A percentile compares a stretch with the other conserved stretches of the same genome.
Conservation (phyloP, 2,113 vertebrate species). For the Rhinogobius similis region DNA sequence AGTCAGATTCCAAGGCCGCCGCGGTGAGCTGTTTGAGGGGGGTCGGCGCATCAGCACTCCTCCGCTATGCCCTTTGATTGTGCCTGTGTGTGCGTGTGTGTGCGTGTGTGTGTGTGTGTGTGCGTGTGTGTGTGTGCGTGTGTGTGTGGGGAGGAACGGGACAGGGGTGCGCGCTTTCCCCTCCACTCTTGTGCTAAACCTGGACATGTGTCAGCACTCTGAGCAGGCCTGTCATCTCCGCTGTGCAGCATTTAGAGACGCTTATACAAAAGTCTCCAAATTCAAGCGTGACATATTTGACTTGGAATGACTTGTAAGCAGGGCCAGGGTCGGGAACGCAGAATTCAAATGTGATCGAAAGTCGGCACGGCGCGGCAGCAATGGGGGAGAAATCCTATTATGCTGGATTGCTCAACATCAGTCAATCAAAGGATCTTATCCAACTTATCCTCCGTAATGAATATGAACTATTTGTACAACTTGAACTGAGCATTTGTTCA, state of each 20-base stretch:
- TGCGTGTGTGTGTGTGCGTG: constrained; percentile 16
- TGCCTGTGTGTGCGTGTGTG: constrained; percentile 33
- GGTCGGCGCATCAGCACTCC: constrained; percentile 54
- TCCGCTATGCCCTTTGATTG: constrained; percentile 52
- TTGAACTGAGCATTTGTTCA: no score
- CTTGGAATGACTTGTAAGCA: neutral
- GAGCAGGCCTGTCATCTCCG: constrained; percentile 42
- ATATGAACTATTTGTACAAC: no score
- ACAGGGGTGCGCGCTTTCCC: constrained; percentile 46
- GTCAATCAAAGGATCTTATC: no score
- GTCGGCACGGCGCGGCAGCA: neutral
- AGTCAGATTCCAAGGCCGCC: constrained; percentile 57
- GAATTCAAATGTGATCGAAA: neutral
- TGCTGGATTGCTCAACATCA: neutral
- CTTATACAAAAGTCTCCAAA: constrained; percentile 10
- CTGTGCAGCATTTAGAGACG: constrained; percentile 38
- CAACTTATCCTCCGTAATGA: no score
- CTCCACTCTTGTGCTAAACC: constrained; percentile 44
- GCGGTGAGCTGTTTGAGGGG: constrained; percentile 17
- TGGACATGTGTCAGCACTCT: constrained; percentile 67
- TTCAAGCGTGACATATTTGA: neutral
- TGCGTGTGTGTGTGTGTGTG: neutral
- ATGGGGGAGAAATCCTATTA: neutral
- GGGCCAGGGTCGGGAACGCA: neutral
- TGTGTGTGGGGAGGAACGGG: constrained; percentile 45